Evolutionary conservation across 1,140 invertebrate species (phyloP).

Genomic region (Eubasilissa regina): DNA sequence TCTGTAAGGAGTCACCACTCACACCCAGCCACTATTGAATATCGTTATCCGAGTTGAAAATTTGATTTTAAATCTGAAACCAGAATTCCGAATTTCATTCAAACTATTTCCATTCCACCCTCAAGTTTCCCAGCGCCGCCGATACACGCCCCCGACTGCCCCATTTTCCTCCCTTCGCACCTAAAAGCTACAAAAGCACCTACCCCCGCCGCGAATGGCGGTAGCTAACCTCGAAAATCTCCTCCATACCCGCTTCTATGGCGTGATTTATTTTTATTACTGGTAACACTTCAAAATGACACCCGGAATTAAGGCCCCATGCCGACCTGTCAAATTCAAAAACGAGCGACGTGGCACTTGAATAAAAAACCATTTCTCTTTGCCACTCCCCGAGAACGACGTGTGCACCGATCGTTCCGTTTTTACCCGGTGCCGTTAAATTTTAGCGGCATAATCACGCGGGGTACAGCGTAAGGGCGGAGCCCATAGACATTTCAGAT

Average conservation of each 20-base stretch:
- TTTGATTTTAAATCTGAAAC: too few species aligned
- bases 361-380: not conserved
- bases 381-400: not conserved
- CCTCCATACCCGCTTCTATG: slow-evolving; percentile 6
- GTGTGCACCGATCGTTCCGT: not conserved
- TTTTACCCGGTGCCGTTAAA: slow-evolving; percentile 13
- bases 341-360: not conserved
- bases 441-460: slow-evolving; percentile 14
- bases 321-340: not conserved
- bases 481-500: slow-evolving; percentile 38
- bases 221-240: slow-evolving; percentile 22
- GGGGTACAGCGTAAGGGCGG: slow-evolving; percentile 36
- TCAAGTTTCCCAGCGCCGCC: not conserved
- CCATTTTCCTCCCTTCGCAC: slow-evolving; percentile 27
- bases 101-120: not conserved
- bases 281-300: slow-evolving; percentile 43
- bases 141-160: too few species aligned
- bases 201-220: slow-evolving; percentile 19
- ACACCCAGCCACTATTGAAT: too few species aligned
- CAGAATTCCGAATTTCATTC: not conserved
- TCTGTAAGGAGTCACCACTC: too few species aligned
- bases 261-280: slow-evolving; percentile 46
- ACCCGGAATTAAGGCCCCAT: slow-evolving; percentile 29
- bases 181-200: slow-evolving; percentile 6
- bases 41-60: too few species aligned